Evolutionary conservation across 1,140 invertebrate species (phyloP).

Genomic region (Drosophila obscura): DNA sequence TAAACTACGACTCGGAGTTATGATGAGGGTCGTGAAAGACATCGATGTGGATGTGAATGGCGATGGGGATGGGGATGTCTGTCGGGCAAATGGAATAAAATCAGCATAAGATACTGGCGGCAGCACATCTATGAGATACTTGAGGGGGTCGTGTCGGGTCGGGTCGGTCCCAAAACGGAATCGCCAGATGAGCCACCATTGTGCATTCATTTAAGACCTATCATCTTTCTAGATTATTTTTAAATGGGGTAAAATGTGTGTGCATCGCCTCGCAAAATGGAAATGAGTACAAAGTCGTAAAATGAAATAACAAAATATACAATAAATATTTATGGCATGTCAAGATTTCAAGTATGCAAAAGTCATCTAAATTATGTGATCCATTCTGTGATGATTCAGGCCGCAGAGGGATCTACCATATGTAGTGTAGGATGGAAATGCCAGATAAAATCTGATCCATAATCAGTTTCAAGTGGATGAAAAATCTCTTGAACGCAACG

Average conservation of each 20-base stretch:
- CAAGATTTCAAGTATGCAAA: constrained; percentile 2
- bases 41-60: background rate
- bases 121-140: constrained; percentile 25
- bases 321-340: constrained; percentile 25
- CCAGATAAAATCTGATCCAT: too few species aligned
- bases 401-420: too few species aligned
- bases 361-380: too few species aligned
- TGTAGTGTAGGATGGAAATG: too few species aligned
- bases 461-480: too few species aligned
- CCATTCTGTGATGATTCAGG: too few species aligned
- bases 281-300: constrained; percentile 14
- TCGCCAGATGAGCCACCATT: constrained; percentile 22
- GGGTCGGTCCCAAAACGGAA: background rate
- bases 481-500: too few species aligned
- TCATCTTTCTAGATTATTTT: constrained; percentile 34
- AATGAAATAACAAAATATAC: constrained; percentile 3
- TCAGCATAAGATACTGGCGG: constrained; percentile 35
- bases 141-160: background rate
- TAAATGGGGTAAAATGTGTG: constrained; percentile 12
- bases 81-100: constrained; percentile 28
- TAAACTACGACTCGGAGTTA: constrained; percentile 54
- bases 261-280: constrained; percentile 1
- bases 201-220: constrained; percentile 39
- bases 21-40: constrained; percentile 61
- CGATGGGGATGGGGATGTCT: constrained; percentile 6